Evolutionary conservation across 2,797 vertebrate genomes (phyloP).

Genomic region (Choloepus didactylus): DNA sequence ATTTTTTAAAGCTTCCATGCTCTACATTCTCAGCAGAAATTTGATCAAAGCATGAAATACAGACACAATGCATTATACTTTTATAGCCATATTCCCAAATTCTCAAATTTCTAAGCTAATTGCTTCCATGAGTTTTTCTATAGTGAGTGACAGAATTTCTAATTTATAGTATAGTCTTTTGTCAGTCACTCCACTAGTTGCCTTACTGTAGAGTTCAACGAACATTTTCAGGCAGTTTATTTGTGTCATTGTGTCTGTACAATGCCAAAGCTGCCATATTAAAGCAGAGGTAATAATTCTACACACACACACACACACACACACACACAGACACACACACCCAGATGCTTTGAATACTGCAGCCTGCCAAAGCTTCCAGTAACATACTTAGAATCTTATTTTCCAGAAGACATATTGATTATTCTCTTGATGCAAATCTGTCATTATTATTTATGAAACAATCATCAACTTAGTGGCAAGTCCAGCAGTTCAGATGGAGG

Average conservation of each 20-base stretch:
- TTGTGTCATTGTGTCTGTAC: neutral
- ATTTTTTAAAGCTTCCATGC: neutral
- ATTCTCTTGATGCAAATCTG: constrained; percentile 50
- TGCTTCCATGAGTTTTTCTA: constrained; percentile 60
- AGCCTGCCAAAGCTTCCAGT: neutral
- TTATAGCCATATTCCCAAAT: neutral
- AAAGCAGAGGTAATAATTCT: neutral
- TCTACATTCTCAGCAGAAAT: constrained; percentile 6
- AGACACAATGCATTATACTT: constrained; percentile 12
- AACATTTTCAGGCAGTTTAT: neutral
- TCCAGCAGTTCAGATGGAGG: neutral
- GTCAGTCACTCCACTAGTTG: neutral
- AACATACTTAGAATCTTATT: neutral
- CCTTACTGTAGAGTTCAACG: neutral
- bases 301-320: neutral
- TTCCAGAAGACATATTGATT: neutral
- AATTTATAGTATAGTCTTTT: neutral
- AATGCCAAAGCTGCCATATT: neutral
- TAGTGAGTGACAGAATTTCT: constrained; percentile 37
- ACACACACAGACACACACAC: neutral
- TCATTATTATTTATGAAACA: constrained; percentile 31
- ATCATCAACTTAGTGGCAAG: neutral
- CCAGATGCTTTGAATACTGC: neutral
- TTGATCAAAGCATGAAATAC: constrained; percentile 59
- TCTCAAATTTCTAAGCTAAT: constrained; percentile 31